Conservation (phyloP, 2,888 invertebrate genomes). For the Drosophila falleni region DNA sequence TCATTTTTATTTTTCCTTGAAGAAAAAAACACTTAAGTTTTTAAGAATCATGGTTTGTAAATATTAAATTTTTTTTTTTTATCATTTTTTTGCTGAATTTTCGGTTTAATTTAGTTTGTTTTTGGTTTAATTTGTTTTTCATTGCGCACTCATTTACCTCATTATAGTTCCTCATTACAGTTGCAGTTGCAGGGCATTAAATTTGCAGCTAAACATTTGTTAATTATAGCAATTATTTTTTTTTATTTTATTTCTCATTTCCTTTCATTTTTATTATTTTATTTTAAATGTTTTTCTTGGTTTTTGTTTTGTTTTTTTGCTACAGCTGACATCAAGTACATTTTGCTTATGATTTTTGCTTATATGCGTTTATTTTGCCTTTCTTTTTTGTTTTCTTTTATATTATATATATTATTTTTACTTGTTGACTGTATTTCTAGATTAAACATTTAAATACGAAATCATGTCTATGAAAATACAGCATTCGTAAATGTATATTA, state of each 20-base stretch:
- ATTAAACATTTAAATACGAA: conserved; percentile 74
- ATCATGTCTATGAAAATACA: conserved; percentile 73
- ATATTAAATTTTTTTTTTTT: conserved; percentile 51
- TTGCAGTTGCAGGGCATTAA: conserved; percentile 19
- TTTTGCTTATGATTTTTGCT: conserved; percentile 53
- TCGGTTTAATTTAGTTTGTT: neutral
- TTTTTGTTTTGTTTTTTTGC: conserved; percentile 45
- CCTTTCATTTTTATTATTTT: conserved; percentile 27
- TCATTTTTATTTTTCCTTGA: conserved; percentile 69
- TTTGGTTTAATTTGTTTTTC: conserved; percentile 9
- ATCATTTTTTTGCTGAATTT: conserved; percentile 16
- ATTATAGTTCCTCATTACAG: conserved; percentile 17
- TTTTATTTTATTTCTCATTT: conserved; percentile 16
- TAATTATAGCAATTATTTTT: conserved; percentile 14
- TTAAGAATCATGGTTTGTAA: conserved; percentile 73
- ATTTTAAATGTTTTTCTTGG: conserved; percentile 45
- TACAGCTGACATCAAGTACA: conserved; percentile 79
- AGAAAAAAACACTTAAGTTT: conserved; percentile 78
- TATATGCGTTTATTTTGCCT: conserved; percentile 60
- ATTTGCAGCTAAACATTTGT: conserved; percentile 39
- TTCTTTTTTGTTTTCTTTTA: conserved; percentile 10
- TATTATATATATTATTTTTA: neutral
- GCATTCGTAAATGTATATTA: conserved; percentile 44
- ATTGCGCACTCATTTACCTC: conserved; percentile 28
- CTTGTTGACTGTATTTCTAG: conserved; percentile 64